These are phyloP conservation scores for Poecilia wingei DNA, from an alignment of 2,797 vertebrate species.

Conservation along the genomic window DNA sequence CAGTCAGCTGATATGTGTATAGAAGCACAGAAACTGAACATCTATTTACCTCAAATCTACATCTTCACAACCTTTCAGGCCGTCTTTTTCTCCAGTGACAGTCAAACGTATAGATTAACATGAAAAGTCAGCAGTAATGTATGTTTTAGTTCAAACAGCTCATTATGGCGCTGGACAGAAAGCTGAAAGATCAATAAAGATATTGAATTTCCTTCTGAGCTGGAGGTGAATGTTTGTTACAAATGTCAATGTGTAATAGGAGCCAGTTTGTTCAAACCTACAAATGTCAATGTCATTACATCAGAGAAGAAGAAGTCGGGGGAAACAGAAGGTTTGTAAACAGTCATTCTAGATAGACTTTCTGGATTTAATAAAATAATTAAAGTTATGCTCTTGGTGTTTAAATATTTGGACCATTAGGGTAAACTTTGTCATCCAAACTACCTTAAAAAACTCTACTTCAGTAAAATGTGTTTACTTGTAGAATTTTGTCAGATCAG, in stretches of 20 bases:
- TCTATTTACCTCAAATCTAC: background rate
- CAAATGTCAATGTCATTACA: constrained; percentile 12
- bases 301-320: background rate
- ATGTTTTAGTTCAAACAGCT: background rate
- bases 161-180: background rate
- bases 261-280: background rate
- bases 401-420: background rate
- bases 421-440: background rate
- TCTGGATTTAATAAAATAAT: background rate
- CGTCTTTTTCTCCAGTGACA: background rate
- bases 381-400: background rate
- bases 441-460: background rate
- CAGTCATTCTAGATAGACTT: background rate
- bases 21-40: background rate
- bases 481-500: background rate
- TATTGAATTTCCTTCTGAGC: constrained; percentile 4
- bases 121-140: background rate
- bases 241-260: constrained; percentile 6
- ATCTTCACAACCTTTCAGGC: background rate
- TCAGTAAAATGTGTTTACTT: background rate
- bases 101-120: background rate
- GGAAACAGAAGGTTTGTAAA: background rate
- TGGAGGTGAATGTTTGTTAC: background rate
- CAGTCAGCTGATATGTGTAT: background rate
- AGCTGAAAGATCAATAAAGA: constrained; percentile 3